These are phyloP conservation scores for Malurus splendens DNA, from an alignment of 2,797 vertebrate species.

Conservation along the genomic window DNA sequence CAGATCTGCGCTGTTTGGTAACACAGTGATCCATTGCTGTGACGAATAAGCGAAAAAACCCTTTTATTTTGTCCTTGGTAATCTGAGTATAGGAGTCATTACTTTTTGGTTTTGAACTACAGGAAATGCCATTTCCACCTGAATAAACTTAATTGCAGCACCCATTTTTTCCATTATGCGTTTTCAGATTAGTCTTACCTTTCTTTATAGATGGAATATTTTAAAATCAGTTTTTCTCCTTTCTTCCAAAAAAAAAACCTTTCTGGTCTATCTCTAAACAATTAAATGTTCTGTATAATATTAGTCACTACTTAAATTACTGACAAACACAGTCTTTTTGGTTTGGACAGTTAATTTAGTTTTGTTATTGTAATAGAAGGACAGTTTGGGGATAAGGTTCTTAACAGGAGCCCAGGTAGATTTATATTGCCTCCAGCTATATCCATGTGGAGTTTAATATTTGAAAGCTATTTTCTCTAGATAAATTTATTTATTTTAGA, in stretches of 20 bases:
- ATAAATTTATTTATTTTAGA: neutral
- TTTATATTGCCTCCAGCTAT: neutral
- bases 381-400: neutral
- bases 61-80: neutral
- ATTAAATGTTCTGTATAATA: neutral
- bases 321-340: neutral
- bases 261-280: neutral
- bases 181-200: neutral
- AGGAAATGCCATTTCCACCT: constrained; percentile 1
- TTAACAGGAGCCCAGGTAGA: neutral
- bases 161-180: neutral
- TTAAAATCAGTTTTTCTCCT: neutral
- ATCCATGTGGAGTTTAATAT: neutral
- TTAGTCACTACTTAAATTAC: neutral
- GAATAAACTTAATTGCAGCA: constrained; percentile 2
- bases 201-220: neutral
- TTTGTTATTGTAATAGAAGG: neutral
- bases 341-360: neutral
- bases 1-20: neutral
- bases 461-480: neutral
- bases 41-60: rapidly evolving
- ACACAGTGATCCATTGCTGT: neutral
- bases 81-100: neutral
- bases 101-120: neutral
- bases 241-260: neutral